Evolutionary conservation across 2,888 invertebrate genomes (phyloP).

Genomic region (Spilosoma lubricipeda): DNA sequence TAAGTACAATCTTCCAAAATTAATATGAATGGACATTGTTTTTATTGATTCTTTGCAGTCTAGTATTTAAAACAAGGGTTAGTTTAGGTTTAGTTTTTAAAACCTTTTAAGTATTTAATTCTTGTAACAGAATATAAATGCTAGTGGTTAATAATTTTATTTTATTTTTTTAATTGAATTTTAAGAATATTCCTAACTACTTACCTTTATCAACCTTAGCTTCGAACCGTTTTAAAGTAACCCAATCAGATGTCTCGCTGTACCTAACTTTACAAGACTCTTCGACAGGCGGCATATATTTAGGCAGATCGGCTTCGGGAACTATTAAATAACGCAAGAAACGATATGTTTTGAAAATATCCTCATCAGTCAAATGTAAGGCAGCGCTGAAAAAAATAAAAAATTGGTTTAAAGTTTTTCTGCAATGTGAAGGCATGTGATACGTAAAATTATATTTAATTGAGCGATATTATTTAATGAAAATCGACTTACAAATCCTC

Average conservation of each 20-base stretch:
- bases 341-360: slow-evolving; percentile 74
- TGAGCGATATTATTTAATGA: background rate
- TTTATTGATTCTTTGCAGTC: too few species aligned
- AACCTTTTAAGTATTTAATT: background rate
- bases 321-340: slow-evolving; percentile 69
- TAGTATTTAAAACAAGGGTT: too few species aligned
- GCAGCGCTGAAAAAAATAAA: slow-evolving; percentile 67
- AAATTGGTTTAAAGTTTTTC: background rate
- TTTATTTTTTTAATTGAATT: too few species aligned
- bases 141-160: too few species aligned
- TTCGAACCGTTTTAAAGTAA: slow-evolving; percentile 47
- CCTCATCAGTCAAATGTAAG: slow-evolving; percentile 59
- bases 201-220: slow-evolving; percentile 46
- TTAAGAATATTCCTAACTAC: background rate
- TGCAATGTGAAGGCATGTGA: background rate
- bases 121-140: too few species aligned
- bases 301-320: slow-evolving; percentile 61
- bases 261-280: slow-evolving; percentile 84
- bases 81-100: too few species aligned
- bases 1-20: background rate
- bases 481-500: slow-evolving; percentile 66
- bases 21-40: too few species aligned
- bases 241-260: slow-evolving; percentile 43
- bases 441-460: background rate
- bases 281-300: slow-evolving; percentile 84